Base-by-base conservation (phyloP, 2,113 vertebrate genomes). In the Mohoua ochrocephala region DNA sequence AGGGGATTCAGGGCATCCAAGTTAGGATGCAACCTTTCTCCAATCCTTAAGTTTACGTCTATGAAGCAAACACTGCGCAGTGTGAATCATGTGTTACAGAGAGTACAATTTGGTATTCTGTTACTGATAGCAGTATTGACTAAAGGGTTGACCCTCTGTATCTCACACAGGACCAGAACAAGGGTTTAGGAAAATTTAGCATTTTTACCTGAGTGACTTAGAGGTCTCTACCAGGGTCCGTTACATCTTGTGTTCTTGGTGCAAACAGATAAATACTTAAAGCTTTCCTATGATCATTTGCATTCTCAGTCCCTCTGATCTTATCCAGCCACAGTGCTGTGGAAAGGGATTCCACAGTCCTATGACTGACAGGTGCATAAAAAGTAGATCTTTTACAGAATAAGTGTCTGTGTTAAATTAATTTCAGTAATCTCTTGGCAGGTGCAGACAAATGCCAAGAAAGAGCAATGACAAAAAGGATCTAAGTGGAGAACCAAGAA, bases 201-300 rank as follows among this genome's bases (percentile, higher is more conserved):
- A 70, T 88, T 94, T 96, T 93, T 92, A 86, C 94, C 87, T 81
- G 93, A 97, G 91, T 74, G 79, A 78, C 64, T 94, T 93, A 65
- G 65, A 95, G 39, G 42, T 91, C 78, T 84, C 59, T 93, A 74
- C 53, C 28, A 39, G 68, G 53, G 75, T 52, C 50, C 84, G 77
- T 11, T 94, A 91, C 61, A 87, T 68, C 77, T 84, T 84, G 27
- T 35, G 21, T 70, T 91, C 70, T 82, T 82, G 47, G 60, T 87
- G 57, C 90, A 83, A 85, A 87, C 22, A 85, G 53, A 76, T 85
- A 44, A 83, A 64, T 73, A 82, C 28, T 79, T 94, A 90, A 94
- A 96, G 74, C 68, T 83, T 84, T 94, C 17, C 13, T 80, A 41
- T 44, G 7, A 6, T 31, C 20, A 5, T 83, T 91, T 86, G 31